phyloP scores from a whole-genome alignment of 2,113 vertebrate species.

The Eira barbara region DNA sequence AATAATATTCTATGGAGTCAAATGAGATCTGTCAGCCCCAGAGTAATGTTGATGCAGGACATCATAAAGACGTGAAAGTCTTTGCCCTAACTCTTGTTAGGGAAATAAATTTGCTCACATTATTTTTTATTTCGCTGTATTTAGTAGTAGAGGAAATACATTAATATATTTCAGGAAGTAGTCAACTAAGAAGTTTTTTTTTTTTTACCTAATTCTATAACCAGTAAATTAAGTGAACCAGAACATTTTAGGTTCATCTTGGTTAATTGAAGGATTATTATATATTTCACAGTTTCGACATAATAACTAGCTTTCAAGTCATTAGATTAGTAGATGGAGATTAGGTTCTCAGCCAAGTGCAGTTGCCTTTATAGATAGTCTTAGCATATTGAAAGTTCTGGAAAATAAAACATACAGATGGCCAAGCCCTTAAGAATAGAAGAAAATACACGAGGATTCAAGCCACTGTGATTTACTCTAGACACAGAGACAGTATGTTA shows the following conservation, averaged over 20 bases:
- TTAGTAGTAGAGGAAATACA: conserved; percentile 20
- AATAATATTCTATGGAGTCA: not conserved
- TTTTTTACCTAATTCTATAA: conserved; percentile 43
- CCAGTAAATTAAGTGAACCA: conserved; percentile 54
- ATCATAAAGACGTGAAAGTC: not conserved
- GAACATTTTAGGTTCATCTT: conserved; percentile 57
- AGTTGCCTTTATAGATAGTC: not conserved
- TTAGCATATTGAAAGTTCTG: not conserved
- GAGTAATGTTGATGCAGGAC: not conserved
- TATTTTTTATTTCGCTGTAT: not conserved
- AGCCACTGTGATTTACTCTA: not conserved
- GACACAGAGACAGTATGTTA: not conserved
- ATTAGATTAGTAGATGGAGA: conserved; percentile 8
- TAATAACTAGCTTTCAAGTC: conserved; percentile 56
- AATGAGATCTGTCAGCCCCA: not conserved
- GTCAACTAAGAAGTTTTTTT: not conserved
- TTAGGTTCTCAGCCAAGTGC: not conserved
- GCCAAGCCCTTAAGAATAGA: not conserved
- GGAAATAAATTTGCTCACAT: not conserved
- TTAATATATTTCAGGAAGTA: conserved; percentile 13
- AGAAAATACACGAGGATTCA: not conserved
- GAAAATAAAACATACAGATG: not conserved
- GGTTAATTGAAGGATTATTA: conserved; percentile 55
- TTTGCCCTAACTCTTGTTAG: not conserved
- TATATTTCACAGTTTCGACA: conserved; percentile 52